Base-by-base conservation (phyloP, 2,888 invertebrate genomes). In the Choreutis nemorana region DNA sequence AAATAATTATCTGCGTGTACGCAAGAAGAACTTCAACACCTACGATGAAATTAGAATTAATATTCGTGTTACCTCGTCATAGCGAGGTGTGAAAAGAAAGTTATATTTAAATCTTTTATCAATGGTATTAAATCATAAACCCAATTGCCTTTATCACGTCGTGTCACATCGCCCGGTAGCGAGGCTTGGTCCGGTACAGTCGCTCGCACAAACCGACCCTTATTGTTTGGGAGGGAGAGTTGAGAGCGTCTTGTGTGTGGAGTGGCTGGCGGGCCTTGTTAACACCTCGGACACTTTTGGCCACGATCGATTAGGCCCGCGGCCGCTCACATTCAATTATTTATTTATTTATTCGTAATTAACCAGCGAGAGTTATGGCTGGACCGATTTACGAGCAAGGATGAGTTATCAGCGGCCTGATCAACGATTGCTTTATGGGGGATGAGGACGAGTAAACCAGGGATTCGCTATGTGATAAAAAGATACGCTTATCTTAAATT, bases 311-410 rank as follows among this genome's bases (percentile, higher is more conserved):
- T 77, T 75, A 71, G 56, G 71, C 77, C 75, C 66, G 62, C 64
- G 75, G 77, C 75, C 68, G 64, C 65, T 71, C 72, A 71, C 73
- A 72, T 79, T 79, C 79, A 79, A 79, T 80, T 79, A 80, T 77
- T 77, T 78, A 77, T 78, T 78, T 78, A 78, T 79, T 79, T 79
- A 79, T 80, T 78, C 78, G 78, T 79, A 79, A 80, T 80, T 79
- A 79, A 78, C 60, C 58, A 45, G 55, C 55, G 50, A 63, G 65
- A 79, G 77, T 80, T 79, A 79, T 72, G 68, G 61, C 42, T 55
- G 40, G 38, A 38, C 46, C 62, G 65, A 75, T 73, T 77, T 73
- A 75, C 62, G 71, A 65, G 47, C 55, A 44, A 36, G 34, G 57
- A 59, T 63, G 64, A 65, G 57, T 62, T 70, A 71, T 68, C 71